phyloP scores from a whole-genome alignment of 2,888 invertebrate species.

The Melanargia galathea region DNA sequence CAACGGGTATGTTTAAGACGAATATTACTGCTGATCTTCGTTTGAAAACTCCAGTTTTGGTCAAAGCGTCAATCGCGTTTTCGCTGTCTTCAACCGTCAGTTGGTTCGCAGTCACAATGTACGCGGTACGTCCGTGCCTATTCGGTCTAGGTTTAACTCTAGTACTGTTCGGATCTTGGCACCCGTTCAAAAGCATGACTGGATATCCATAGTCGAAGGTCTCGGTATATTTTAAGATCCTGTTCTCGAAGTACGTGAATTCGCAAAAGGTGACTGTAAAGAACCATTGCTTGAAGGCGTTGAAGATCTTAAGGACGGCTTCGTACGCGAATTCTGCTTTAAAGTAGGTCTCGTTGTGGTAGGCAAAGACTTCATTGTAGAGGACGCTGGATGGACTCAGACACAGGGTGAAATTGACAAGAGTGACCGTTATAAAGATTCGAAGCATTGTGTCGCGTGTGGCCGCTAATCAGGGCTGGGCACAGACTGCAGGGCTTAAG shows the following conservation, averaged over 20 bases:
- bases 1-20: constrained; percentile 60
- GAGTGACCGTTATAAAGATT: constrained; percentile 44
- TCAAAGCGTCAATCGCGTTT: constrained; percentile 57
- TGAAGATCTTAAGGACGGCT: constrained; percentile 68
- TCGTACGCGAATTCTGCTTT: constrained; percentile 64
- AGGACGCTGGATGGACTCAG: constrained; percentile 48
- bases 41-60: constrained; percentile 70
- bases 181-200: constrained; percentile 68
- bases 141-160: constrained; percentile 65
- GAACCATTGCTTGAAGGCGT: constrained; percentile 70
- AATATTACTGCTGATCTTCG: constrained; percentile 71
- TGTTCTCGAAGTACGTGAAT: constrained; percentile 74
- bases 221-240: constrained; percentile 70
- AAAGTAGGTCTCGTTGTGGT: constrained; percentile 55
- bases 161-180: constrained; percentile 57
- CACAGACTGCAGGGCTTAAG: constrained; percentile 57
- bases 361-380: constrained; percentile 57
- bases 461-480: constrained; percentile 38
- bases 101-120: constrained; percentile 64
- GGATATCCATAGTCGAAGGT: constrained; percentile 67
- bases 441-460: constrained; percentile 51
- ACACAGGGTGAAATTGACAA: constrained; percentile 45
- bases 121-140: constrained; percentile 69
- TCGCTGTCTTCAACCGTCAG: constrained; percentile 63
- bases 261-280: constrained; percentile 74